These are phyloP conservation scores for Holcopasites calliopsidis DNA, from an alignment of 1,140 invertebrate species.

Conservation along the genomic window DNA sequence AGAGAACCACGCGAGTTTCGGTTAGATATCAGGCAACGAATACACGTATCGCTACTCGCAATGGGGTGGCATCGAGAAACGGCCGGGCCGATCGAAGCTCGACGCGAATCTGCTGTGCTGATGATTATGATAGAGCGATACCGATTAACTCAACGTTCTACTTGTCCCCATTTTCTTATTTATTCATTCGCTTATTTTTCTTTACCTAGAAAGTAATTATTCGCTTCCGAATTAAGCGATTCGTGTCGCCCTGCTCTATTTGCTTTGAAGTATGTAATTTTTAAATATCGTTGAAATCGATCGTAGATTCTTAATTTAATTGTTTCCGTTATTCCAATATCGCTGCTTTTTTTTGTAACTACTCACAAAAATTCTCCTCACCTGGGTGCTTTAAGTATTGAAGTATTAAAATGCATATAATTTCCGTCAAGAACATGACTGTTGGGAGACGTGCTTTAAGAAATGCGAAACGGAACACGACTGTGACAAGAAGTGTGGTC, in stretches of 20 bases:
- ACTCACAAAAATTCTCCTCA: too few relatives aligned
- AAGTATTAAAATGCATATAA: background rate
- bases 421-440: slow-evolving; percentile 36
- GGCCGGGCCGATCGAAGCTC: background rate
- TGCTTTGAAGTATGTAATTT: too few relatives aligned
- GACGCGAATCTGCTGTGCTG: background rate
- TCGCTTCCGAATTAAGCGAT: too few relatives aligned
- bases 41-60: background rate
- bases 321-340: too few relatives aligned
- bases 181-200: background rate
- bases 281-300: too few relatives aligned
- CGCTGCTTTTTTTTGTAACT: too few relatives aligned
- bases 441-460: slow-evolving; percentile 60
- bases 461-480: slow-evolving; percentile 59
- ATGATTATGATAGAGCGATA: too few relatives aligned
- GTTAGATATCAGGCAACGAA: slow-evolving; percentile 33
- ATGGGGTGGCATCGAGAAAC: background rate
- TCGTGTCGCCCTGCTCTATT: too few relatives aligned
- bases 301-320: too few relatives aligned
- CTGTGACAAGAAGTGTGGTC: slow-evolving; percentile 42
- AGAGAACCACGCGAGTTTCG: slow-evolving; percentile 18
- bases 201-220: too few relatives aligned
- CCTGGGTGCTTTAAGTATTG: background rate
- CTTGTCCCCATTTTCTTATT: too few relatives aligned
- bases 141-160: too few relatives aligned